Conservation (phyloP, 2,888 invertebrate species). For the Buathra laborator region DNA sequence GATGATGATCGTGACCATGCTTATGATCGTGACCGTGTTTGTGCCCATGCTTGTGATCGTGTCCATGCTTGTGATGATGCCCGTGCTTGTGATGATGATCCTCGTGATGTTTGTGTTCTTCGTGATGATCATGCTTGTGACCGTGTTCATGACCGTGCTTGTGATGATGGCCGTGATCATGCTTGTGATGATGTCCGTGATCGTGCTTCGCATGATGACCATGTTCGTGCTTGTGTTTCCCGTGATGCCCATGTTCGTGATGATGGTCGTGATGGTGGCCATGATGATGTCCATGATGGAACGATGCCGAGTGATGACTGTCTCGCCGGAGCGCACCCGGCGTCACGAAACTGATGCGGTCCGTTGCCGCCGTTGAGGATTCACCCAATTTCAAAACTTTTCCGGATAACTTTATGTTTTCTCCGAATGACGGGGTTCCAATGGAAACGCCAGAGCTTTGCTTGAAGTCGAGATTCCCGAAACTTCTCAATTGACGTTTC, state of each 20-base stretch:
- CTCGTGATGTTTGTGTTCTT: constrained; percentile 75
- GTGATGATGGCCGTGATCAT: constrained; percentile 73
- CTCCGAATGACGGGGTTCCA: constrained; percentile 48
- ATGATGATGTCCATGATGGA: constrained; percentile 72
- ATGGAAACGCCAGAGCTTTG: constrained; percentile 17
- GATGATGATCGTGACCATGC: constrained; percentile 76
- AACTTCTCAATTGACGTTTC: constrained; percentile 76
- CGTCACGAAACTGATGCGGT: constrained; percentile 58
- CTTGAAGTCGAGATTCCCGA: constrained; percentile 62
- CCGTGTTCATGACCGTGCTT: constrained; percentile 74
- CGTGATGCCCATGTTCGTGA: constrained; percentile 70
- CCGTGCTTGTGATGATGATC: constrained; percentile 75
- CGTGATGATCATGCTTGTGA: constrained; percentile 71
- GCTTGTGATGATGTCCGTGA: constrained; percentile 78
- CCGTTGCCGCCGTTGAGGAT: constrained; percentile 7
- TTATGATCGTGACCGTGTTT: constrained; percentile 74
- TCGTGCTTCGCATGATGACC: constrained; percentile 69
- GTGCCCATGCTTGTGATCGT: constrained; percentile 72
- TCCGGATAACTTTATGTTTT: constrained; percentile 50
- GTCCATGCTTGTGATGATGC: constrained; percentile 74
- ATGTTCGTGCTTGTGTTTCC: constrained; percentile 67
- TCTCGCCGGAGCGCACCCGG: constrained; percentile 60
- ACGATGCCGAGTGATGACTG: constrained; percentile 68
- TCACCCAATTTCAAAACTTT: constrained; percentile 46
- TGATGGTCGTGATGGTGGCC: constrained; percentile 74